Percentiles rank a stretch among this genome's conserved stretches.
Evolutionary conservation across 2,113 vertebrate species (phyloP).

Genomic region (Setophaga kirtlandii): DNA sequence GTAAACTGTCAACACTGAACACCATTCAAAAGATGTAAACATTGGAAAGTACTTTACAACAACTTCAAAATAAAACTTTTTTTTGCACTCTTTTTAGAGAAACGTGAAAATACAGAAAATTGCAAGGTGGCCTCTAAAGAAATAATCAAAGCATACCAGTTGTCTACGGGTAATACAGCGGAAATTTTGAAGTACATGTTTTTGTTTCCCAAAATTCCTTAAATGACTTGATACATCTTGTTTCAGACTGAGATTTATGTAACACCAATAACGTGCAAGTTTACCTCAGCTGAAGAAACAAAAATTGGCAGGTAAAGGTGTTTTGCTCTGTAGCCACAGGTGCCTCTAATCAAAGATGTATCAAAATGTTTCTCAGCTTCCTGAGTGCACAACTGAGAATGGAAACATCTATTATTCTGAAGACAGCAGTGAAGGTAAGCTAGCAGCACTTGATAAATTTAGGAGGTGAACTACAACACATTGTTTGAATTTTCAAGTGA

Average conservation of each 20-base stretch:
- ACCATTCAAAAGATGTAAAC: neutral
- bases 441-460: neutral
- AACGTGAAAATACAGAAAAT: neutral
- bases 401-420: neutral
- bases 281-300: neutral
- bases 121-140: neutral
- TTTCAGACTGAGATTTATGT: neutral
- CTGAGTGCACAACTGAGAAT: neutral
- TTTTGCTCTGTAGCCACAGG: neutral
- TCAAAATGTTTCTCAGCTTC: neutral
- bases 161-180: neutral
- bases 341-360: neutral
- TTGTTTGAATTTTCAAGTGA: neutral
- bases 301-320: neutral
- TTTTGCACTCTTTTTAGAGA: neutral
- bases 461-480: neutral
- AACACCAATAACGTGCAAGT: neutral
- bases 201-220: neutral
- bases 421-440: neutral
- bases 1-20: neutral
- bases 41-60: neutral
- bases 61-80: neutral
- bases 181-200: neutral
- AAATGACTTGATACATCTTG: neutral
- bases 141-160: neutral